A percentile compares a stretch with the other conserved stretches of the same genome.
Conservation (phyloP, 2,888 invertebrate genomes). For the Copidosoma aretas region DNA sequence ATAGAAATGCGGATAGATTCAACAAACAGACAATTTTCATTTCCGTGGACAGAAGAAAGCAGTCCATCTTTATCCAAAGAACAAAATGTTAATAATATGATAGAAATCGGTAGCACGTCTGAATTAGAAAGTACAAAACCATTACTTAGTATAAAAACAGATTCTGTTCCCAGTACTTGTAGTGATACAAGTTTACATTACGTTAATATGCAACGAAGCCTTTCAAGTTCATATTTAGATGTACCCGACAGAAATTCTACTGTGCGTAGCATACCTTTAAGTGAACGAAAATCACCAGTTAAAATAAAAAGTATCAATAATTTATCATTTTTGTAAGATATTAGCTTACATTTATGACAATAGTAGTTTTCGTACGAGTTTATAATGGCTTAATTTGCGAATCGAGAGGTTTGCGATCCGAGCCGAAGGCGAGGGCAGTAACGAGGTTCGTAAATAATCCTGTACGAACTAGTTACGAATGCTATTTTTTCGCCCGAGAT, state of each 20-base stretch:
- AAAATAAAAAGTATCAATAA: constrained; percentile 24
- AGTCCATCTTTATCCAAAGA: constrained; percentile 8
- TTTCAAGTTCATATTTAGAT: constrained; percentile 24
- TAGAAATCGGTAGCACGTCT: constrained; percentile 7
- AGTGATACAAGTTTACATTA: constrained; percentile 42
- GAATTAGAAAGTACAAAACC: constrained; percentile 36
- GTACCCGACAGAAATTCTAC: constrained; percentile 9
- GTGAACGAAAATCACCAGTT: constrained; percentile 31
- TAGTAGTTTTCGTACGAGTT: too few species aligned
- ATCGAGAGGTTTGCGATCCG: too few species aligned
- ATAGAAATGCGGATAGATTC: constrained; percentile 65
- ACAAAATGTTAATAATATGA: constrained; percentile 12
- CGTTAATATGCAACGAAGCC: constrained; percentile 52
- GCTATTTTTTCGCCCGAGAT: too few species aligned
- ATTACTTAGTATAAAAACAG: constrained; percentile 12
- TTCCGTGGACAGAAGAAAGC: constrained; percentile 42
- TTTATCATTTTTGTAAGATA: constrained; percentile 27
- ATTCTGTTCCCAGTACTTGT: background rate
- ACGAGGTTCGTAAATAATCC: too few species aligned
- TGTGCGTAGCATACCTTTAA: constrained; percentile 31
- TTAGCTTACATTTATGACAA: too few species aligned
- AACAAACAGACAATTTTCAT: constrained; percentile 62
- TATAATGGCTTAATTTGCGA: too few species aligned
- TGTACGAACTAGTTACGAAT: too few species aligned
- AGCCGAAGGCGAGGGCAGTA: too few species aligned